These are phyloP conservation scores for Drosophila siamana DNA, from an alignment of 2,888 invertebrate species.

Conservation along the genomic window DNA sequence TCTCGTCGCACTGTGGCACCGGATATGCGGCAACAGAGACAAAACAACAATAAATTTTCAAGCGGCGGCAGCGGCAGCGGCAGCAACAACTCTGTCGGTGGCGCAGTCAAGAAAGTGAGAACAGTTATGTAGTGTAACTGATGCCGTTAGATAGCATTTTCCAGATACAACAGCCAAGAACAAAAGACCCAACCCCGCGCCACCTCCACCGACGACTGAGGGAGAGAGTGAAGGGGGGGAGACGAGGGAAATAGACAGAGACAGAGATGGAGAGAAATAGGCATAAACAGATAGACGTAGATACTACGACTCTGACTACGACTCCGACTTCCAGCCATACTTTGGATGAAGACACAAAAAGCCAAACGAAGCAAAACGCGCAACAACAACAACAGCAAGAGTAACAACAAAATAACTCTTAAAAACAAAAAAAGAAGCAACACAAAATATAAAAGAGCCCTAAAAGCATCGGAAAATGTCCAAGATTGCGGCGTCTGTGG, in stretches of 20 bases:
- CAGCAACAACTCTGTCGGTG: conserved; percentile 12
- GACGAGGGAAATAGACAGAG: too few species aligned
- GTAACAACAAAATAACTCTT: neutral
- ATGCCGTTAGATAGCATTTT: conserved; percentile 80
- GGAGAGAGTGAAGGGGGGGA: too few species aligned
- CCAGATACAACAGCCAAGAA: conserved; percentile 54
- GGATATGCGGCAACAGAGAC: conserved; percentile 70
- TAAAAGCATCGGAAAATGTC: conserved; percentile 54
- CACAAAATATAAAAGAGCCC: conserved; percentile 27
- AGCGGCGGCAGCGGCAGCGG: conserved; percentile 30
- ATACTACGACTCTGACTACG: conserved; percentile 12
- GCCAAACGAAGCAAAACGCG: conserved; percentile 59
- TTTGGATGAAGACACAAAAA: conserved; percentile 56
- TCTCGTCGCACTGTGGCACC: conserved; percentile 48
- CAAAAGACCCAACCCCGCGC: conserved; percentile 46
- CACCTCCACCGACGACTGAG: conserved; percentile 17
- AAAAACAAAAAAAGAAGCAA: neutral
- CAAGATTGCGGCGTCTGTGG: conserved; percentile 51
- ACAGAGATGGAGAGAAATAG: conserved; percentile 1
- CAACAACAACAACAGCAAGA: conserved; percentile 3
- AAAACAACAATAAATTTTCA: conserved; percentile 60
- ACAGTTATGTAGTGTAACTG: conserved; percentile 82
- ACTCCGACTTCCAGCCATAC: neutral
- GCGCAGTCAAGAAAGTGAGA: conserved; percentile 77
- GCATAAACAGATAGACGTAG: conserved; percentile 18